phyloP scores from a whole-genome alignment of 1,140 invertebrate species.

The Plutomurus gul region DNA sequence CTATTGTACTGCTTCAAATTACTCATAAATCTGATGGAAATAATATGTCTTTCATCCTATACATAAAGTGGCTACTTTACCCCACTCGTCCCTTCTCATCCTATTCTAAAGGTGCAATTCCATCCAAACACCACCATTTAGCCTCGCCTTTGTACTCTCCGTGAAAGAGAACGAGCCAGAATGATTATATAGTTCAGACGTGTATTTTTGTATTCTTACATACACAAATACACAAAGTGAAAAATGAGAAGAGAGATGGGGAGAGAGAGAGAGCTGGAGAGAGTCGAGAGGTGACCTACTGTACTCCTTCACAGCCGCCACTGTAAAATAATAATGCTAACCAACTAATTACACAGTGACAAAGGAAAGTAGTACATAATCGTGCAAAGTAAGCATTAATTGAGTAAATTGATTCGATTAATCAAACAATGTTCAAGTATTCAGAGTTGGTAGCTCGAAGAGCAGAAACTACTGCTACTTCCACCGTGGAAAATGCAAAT shows the following conservation, averaged over 20 bases:
- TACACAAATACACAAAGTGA: too few relatives aligned
- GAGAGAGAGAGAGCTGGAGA: not conserved
- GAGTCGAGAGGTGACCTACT: not conserved
- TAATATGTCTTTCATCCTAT: not conserved
- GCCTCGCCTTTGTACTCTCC: too few relatives aligned
- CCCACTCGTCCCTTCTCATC: not conserved
- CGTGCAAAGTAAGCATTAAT: conserved; percentile 22
- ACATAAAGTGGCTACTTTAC: conserved; percentile 6
- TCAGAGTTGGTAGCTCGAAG: not conserved
- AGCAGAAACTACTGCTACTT: not conserved
- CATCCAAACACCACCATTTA: too few relatives aligned
- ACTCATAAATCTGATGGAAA: conserved; percentile 19
- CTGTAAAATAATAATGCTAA: not conserved
- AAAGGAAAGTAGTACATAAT: conserved; percentile 10
- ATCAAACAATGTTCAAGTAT: conserved; percentile 4
- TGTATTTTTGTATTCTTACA: too few relatives aligned
- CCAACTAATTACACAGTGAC: not conserved
- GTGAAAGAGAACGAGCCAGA: too few relatives aligned
- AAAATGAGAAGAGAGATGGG: not conserved
- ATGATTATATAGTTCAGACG: too few relatives aligned
- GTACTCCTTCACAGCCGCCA: not conserved
- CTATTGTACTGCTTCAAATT: not conserved
- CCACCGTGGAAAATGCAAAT: not conserved
- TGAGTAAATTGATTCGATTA: conserved; percentile 25
- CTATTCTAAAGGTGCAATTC: too few relatives aligned